Conservation (phyloP, 2,113 vertebrate genomes). For the Thamnophis sirtalis region DNA sequence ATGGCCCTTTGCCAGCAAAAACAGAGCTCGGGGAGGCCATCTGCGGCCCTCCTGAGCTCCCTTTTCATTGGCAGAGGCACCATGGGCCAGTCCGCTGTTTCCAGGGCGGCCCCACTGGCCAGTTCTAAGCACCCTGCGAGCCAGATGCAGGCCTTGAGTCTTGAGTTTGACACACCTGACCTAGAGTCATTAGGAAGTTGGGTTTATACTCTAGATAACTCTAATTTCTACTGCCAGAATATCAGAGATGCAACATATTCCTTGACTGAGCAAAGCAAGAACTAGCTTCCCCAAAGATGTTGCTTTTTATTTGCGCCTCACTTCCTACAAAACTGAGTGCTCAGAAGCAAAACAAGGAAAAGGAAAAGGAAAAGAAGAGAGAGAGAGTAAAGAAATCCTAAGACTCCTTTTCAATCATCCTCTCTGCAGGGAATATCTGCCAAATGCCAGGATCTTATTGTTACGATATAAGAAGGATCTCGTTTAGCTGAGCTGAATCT, state of each 20-base stretch:
- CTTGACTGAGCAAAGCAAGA: not conserved
- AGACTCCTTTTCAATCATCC: not conserved
- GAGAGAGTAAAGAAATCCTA: not conserved
- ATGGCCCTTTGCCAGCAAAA: too few species aligned
- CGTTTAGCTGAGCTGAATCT: not conserved
- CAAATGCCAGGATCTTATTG: not conserved
- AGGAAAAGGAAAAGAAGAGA: not conserved
- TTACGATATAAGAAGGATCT: not conserved
- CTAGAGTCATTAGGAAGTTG: not conserved
- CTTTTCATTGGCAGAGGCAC: too few species aligned
- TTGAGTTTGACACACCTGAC: too few species aligned
- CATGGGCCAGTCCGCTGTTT: too few species aligned
- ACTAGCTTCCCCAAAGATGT: not conserved
- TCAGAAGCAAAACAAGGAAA: not conserved
- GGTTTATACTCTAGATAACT: not conserved
- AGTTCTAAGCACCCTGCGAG: too few species aligned
- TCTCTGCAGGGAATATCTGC: not conserved
- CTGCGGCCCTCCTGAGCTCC: too few species aligned
- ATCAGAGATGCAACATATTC: not conserved
- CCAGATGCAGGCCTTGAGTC: too few species aligned
- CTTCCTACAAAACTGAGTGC: not conserved
- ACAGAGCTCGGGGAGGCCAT: too few species aligned
- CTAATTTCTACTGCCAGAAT: not conserved
- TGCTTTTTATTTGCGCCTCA: not conserved
- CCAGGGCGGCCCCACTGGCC: too few species aligned